Conservation (phyloP, 1,140 invertebrate species). For the Leptoteleia sp. region DNA sequence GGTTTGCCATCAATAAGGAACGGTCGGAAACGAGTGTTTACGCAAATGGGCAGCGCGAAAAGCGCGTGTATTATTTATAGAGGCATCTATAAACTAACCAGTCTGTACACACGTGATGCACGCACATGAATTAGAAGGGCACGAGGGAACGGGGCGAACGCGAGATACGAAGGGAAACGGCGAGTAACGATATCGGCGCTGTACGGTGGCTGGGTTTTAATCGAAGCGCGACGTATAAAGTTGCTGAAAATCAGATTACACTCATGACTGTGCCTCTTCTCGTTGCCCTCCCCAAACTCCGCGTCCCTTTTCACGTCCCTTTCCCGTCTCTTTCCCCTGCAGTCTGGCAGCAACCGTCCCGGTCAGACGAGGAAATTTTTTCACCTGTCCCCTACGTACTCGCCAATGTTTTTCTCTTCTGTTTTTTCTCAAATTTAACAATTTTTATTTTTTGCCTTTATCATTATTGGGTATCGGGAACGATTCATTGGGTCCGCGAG, state of each 20-base stretch:
- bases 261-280: conserved; percentile 58
- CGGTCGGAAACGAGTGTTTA: conserved; percentile 49
- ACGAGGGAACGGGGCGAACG: conserved; percentile 55
- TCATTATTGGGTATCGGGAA: conserved; percentile 26
- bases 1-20: conserved; percentile 49
- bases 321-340: background rate
- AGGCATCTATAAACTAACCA: conserved; percentile 56
- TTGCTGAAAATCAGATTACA: conserved; percentile 80
- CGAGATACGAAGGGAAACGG: conserved; percentile 63
- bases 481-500: conserved; percentile 41
- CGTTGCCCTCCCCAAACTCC: conserved; percentile 2
- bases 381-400: no score
- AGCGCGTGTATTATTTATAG: conserved; percentile 56
- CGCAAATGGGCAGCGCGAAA: conserved; percentile 44
- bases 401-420: background rate
- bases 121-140: conserved; percentile 60
- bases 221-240: conserved; percentile 80
- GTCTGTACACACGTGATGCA: conserved; percentile 60
- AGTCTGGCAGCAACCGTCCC: no score
- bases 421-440: no score
- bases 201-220: conserved; percentile 79
- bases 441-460: conserved; percentile 6
- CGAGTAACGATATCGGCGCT: conserved; percentile 76
- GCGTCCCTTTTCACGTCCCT: conserved; percentile 1
- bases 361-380: no score